Base-by-base conservation (phyloP, 2,888 invertebrate genomes). In the Philhelius pedissequus region DNA sequence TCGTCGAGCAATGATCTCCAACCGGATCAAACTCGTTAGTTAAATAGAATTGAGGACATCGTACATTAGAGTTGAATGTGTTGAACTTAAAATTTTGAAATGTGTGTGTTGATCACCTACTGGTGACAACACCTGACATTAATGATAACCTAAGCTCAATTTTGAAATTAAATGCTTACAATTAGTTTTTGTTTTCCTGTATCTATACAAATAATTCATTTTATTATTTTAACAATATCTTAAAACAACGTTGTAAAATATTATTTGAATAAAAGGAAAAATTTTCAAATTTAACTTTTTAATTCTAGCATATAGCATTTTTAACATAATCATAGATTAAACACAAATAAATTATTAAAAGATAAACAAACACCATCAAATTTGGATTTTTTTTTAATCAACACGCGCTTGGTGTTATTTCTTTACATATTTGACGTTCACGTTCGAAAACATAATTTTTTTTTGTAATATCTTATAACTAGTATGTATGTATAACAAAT, bases 331-430 rank as follows among this genome's bases (percentile, higher is more conserved):
- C 22, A 54, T 60, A 75, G 64, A 64, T 66, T 50, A 74, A 69
- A 79, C 69, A 83, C 79, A 64, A 83, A 83, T 83, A 83, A 74
- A 79, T 83, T 79, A 83, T 79, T 83, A 38, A 69, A 79, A 69
- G 27, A 6, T 35, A 35, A 56, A 20, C 40, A 52, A 78, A 77
- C 74, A 83, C 60, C 52, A 77, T 64, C 13, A 30, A 18, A 7
- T 62, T 48, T 20, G 32, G 13, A 22, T 35, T 32, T n/a, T 27
- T 1, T 13, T n/a, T n/a, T n/a, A n/a, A 3, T 48, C 27, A 62
- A 48, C 64, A 32, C 45, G 3, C 15, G 8, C 9, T 22, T 30
- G 32, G 64, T 48, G 64, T 45, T 64, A n/a, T 45, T 64, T 48
- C 9, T 15, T 32, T n/a, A 64, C 11, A 30, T 45, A 27, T 38